Base-by-base conservation (phyloP, 2,797 vertebrate genomes). In the Merluccius polli region DNA sequence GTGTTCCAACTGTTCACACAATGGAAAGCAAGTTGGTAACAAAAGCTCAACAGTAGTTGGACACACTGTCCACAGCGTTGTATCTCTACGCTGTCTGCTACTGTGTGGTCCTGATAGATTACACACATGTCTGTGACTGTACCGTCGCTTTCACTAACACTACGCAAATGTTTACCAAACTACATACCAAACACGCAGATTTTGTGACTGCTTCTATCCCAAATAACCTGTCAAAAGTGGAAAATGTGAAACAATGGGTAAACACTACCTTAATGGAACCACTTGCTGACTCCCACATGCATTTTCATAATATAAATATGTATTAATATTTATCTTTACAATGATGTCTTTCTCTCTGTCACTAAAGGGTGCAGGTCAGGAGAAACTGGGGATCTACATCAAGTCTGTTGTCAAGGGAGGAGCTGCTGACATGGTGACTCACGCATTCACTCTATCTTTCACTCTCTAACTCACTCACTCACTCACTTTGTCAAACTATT, bases 381-480 rank as follows among this genome's bases (percentile, higher is more conserved):
- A 99, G 84, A 99, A 99, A 82, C 95, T 99, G 76, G 98, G 98
- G 73, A 99, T 99, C 91, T 99, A 99, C 70, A 94, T 99, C 85
- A 99, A 99, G 90, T 99, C 98, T 11, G 98, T 99, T 10, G 98
- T 99, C 77, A 99, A 97, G 92, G 98, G 98, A 81, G 98, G 98
- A 29, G 97, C 98, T 29, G 98, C 98, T n/a, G 98, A 99, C 74
- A 93, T 95, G 93, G 98, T 99, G 48, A 72, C 21, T 2, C 65
- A 2, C 63, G 30, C 67, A 70, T 21, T 68, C 12, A 12, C 65
- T 15, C 24, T n/a, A n/a, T n/a, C n/a, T n/a, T n/a, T n/a, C n/a
- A n/a, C n/a, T n/a, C n/a, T n/a, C n/a, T n/a, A n/a, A n/a, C 12
- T 30, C 11, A 24, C 70, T 33, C 32, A 27, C 32, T 33, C 71